A percentile compares a stretch with the other conserved stretches of the same genome.
Conservation (phyloP, 2,888 invertebrate genomes). For the Campaea margaritaria region DNA sequence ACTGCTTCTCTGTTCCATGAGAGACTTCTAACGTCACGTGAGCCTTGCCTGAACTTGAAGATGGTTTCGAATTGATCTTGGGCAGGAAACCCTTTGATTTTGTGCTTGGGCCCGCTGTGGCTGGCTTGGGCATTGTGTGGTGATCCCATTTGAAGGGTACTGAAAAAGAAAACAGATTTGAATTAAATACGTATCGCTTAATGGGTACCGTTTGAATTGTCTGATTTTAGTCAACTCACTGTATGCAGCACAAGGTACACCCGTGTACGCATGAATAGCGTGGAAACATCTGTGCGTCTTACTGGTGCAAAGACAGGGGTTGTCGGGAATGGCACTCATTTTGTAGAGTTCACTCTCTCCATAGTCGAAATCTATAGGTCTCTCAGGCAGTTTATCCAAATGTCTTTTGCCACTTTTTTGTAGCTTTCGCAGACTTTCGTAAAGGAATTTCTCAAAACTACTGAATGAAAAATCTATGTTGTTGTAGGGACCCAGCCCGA, state of each 20-base stretch:
- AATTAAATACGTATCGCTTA: background rate
- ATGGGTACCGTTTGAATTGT: background rate
- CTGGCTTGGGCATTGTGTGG: slow-evolving; percentile 91
- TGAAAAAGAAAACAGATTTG: slow-evolving; percentile 64
- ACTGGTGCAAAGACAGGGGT: slow-evolving; percentile 93
- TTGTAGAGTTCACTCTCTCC: slow-evolving; percentile 85
- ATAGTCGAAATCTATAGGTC: slow-evolving; percentile 79
- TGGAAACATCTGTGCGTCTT: slow-evolving; percentile 96
- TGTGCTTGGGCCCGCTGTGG: slow-evolving; percentile 75
- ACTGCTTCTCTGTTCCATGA: slow-evolving; percentile 93
- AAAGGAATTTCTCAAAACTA: slow-evolving; percentile 94
- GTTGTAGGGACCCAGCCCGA: slow-evolving; percentile 87
- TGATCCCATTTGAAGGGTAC: slow-evolving; percentile 91
- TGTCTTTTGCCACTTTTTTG: slow-evolving; percentile 89
- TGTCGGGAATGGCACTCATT: slow-evolving; percentile 87
- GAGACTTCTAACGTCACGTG: slow-evolving; percentile 92
- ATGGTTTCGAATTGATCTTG: slow-evolving; percentile 85
- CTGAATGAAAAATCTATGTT: slow-evolving; percentile 89
- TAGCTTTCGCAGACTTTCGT: slow-evolving; percentile 92
- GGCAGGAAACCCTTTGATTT: slow-evolving; percentile 88
- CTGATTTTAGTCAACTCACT: slow-evolving; percentile 85
- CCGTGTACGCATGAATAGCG: slow-evolving; percentile 96
- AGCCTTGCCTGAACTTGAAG: slow-evolving; percentile 69
- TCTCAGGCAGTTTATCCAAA: slow-evolving; percentile 86
- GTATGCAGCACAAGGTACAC: slow-evolving; percentile 94